A percentile compares a stretch with the other conserved stretches of the same genome.
These are phyloP conservation scores for Thecophora atra DNA, from an alignment of 2,888 invertebrate species.

Conservation along the genomic window DNA sequence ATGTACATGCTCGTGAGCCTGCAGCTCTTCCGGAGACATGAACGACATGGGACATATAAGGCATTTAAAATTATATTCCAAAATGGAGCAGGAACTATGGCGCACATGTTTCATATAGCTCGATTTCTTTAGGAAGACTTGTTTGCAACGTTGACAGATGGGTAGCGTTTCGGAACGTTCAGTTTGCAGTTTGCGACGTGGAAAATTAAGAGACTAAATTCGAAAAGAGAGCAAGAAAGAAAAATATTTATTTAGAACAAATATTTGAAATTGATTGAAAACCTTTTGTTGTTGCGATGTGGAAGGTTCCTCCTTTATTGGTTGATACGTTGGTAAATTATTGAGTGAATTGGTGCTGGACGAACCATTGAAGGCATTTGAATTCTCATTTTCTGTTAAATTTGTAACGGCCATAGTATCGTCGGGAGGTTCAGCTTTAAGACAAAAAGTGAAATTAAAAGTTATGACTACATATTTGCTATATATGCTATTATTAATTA, in stretches of 20 bases:
- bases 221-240: slow-evolving; percentile 14
- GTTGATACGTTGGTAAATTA: slow-evolving; percentile 3
- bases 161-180: slow-evolving; percentile 58
- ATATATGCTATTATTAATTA: no score
- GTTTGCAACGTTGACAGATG: slow-evolving; percentile 61
- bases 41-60: slow-evolving; percentile 62
- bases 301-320: slow-evolving; percentile 27
- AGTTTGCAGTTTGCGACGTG: slow-evolving; percentile 57
- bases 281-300: slow-evolving; percentile 34
- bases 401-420: slow-evolving; percentile 52
- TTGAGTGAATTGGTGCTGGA: neutral
- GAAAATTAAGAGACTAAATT: slow-evolving; percentile 54
- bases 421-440: slow-evolving; percentile 53
- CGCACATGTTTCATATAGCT: slow-evolving; percentile 58
- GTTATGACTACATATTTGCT: no score
- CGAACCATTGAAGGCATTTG: slow-evolving; percentile 19
- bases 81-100: slow-evolving; percentile 56
- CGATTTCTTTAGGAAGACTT: slow-evolving; percentile 61
- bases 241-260: neutral
- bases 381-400: slow-evolving; percentile 45
- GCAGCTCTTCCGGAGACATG: slow-evolving; percentile 56
- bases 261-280: neutral
- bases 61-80: slow-evolving; percentile 61
- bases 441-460: neutral
- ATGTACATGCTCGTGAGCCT: slow-evolving; percentile 56